Percentiles rank a stretch among this genome's conserved stretches.
These are phyloP conservation scores for Sebastes baramenuke DNA, from an alignment of 2,797 vertebrate species.

Conservation along the genomic window DNA sequence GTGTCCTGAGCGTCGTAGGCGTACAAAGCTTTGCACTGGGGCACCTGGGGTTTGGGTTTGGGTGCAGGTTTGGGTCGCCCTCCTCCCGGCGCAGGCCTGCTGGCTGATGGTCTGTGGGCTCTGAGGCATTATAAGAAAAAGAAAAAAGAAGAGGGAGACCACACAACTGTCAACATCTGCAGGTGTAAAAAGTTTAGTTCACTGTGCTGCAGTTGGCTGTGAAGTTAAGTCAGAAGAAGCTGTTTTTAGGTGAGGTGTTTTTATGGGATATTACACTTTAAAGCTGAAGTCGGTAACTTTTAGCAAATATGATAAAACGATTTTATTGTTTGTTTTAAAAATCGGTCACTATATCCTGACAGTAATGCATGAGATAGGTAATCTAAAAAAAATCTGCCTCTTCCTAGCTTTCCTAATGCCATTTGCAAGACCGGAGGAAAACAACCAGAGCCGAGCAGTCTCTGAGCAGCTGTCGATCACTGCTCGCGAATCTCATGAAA, in stretches of 20 bases:
- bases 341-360: too few species aligned
- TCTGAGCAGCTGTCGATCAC: too few species aligned
- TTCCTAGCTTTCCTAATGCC: too few species aligned
- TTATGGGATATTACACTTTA: neutral
- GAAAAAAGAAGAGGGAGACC: neutral
- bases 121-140: conserved; percentile 66
- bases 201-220: conserved; percentile 23
- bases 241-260: neutral
- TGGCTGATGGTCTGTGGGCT: conserved; percentile 87
- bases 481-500: too few species aligned
- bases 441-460: too few species aligned
- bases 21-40: conserved; percentile 95
- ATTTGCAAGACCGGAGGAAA: too few species aligned
- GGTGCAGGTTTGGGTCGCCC: conserved; percentile 95
- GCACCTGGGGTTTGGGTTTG: conserved; percentile 97
- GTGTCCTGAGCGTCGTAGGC: conserved; percentile 99
- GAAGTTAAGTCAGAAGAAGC: conserved; percentile 1
- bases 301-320: too few species aligned
- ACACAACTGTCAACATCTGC: neutral
- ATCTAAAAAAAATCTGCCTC: too few species aligned
- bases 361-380: too few species aligned
- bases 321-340: too few species aligned
- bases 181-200: neutral
- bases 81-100: conserved; percentile 89
- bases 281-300: too few species aligned